phyloP scores from a whole-genome alignment of 64 coral and sea anemone species.

The Montipora capricornis region DNA sequence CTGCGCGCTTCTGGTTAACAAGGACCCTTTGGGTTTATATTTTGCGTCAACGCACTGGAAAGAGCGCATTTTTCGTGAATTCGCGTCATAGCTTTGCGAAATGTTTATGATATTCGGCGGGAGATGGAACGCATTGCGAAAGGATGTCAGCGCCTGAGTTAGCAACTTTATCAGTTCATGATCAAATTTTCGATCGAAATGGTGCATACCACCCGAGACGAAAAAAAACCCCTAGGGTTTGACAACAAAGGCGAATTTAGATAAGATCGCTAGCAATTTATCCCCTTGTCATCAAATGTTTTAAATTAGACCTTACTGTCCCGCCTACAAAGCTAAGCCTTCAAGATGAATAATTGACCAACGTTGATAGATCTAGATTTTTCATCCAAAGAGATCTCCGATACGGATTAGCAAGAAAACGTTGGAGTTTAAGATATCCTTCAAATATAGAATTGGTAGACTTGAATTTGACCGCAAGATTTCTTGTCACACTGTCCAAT shows the following conservation, averaged over 20 bases:
- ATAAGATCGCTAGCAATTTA: slow-evolving; percentile 80
- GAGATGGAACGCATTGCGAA: slow-evolving; percentile 82
- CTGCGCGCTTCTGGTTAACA: not conserved
- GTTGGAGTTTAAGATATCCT: not conserved
- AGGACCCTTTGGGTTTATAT: not conserved
- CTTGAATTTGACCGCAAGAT: not conserved
- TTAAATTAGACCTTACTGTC: slow-evolving; percentile 78
- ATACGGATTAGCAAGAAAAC: not conserved
- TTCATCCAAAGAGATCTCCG: slow-evolving; percentile 6
- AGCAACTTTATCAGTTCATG: slow-evolving; percentile 74
- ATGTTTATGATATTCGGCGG: slow-evolving; percentile 80
- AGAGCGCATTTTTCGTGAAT: not conserved
- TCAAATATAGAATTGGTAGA: not conserved
- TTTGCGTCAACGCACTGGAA: too few relatives aligned
- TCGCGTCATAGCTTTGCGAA: slow-evolving; percentile 7
- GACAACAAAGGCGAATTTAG: slow-evolving; percentile 74
- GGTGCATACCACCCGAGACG: slow-evolving; percentile 69
- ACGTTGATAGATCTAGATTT: slow-evolving; percentile 20
- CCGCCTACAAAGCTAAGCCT: slow-evolving; percentile 68
- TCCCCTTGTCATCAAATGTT: slow-evolving; percentile 72
- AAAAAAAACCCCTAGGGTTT: slow-evolving; percentile 56
- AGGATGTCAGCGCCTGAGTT: slow-evolving; percentile 60
- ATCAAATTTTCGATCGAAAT: slow-evolving; percentile 78
- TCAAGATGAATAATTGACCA: slow-evolving; percentile 62
- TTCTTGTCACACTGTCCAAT: not conserved